Base-by-base conservation (phyloP, 2,113 vertebrate species). In the Piaya cayana region DNA sequence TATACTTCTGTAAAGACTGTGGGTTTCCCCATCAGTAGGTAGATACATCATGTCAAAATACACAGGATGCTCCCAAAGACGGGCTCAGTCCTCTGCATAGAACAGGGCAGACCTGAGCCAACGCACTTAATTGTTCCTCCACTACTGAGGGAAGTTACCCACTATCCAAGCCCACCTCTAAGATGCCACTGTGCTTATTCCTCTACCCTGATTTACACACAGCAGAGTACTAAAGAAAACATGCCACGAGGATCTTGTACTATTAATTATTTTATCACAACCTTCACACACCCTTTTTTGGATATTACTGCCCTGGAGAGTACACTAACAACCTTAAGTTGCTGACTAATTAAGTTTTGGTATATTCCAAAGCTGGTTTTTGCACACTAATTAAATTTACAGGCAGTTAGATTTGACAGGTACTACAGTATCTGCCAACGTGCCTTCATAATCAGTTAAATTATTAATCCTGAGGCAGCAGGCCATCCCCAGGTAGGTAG, bases 271-370 rank as follows among this genome's bases (percentile, higher is more conserved):
- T 94, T 97, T 92, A 95, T 95, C 42, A 15, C 81, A 95, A 69
- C 36, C 84, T 83, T 95, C 95, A 91, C 12, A 0, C 91, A 90
- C 58, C 50, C 62, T 93, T 96, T 97, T 95, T 93, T 84, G 81
- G 83, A 47, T 93, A 91, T 94, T 93, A 94, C 95, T 96, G 96
- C 77, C 70, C 93, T 68, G 86, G 97, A 95, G 95, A 96, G 34
- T 36, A 72, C 3, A 25, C 93, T 97, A 98, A 98, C 96, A 97
- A 95, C 84, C 82, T 82, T 89, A 96, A 96, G 95, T 95, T 98
- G 95, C 97, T 98, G 97, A 97, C 91, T 98, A 97, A 98, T 97
- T 97, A 91, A 95, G 92, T 97, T 97, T 79, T 96, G 90, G 96
- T 96, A 95, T 86, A 94, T 82, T 96, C 96, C 88, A 95, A 96